These are phyloP conservation scores for Hedya salicella DNA, from an alignment of 2,888 invertebrate genomes.

Conservation along the genomic window DNA sequence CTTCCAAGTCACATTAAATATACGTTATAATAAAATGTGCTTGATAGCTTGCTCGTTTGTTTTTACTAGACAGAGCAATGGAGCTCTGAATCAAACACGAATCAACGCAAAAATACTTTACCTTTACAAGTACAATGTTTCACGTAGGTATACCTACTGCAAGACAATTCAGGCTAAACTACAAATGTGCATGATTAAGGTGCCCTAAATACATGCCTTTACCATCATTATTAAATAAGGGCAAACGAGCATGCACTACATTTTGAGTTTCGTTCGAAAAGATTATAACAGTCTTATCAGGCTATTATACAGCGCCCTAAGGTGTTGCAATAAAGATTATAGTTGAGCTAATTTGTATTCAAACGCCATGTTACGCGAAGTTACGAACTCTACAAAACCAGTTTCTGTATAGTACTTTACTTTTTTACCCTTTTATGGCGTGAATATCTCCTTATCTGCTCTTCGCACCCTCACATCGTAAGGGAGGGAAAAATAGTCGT, in stretches of 20 bases:
- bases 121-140: no score
- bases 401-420: slow-evolving; percentile 23
- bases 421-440: slow-evolving; percentile 42
- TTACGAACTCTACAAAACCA: slow-evolving; percentile 29
- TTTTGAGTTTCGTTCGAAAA: neutral
- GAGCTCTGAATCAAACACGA: no score
- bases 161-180: neutral
- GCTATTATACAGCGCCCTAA: neutral
- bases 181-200: slow-evolving; percentile 2
- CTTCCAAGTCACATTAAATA: no score
- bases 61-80: no score
- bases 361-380: slow-evolving; percentile 28
- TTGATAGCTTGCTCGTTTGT: no score
- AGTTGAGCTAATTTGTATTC: slow-evolving; percentile 34
- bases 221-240: slow-evolving; percentile 18
- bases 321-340: slow-evolving; percentile 1
- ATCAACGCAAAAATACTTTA: no score
- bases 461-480: slow-evolving; percentile 39
- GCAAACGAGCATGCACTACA: neutral
- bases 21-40: no score
- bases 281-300: neutral
- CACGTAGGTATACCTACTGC: no score
- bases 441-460: slow-evolving; percentile 36
- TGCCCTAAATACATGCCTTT: slow-evolving; percentile 17
- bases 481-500: slow-evolving; percentile 33